phyloP scores from a whole-genome alignment of 2,113 vertebrate genomes.

The Speoplatyrhinus poulsoni region DNA sequence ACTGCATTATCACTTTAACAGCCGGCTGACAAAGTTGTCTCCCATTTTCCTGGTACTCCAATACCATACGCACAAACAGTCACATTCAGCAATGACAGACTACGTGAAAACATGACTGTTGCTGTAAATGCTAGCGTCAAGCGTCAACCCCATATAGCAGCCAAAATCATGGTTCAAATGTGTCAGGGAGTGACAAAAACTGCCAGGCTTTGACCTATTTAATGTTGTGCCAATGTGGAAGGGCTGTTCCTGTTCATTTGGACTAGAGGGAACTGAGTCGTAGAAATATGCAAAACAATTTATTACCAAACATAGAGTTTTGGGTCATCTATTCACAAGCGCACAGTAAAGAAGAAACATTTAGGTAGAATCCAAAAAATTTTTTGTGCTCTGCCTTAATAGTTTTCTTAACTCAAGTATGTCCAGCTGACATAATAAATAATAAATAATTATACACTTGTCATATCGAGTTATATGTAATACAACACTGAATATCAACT shows the following conservation, averaged over 20 bases:
- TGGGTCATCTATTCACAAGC: not conserved
- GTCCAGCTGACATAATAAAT: no score
- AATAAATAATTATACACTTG: no score
- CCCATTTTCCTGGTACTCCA: slow-evolving; percentile 47
- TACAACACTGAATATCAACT: no score
- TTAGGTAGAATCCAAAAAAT: no score
- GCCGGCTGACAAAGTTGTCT: slow-evolving; percentile 56
- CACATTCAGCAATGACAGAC: slow-evolving; percentile 11
- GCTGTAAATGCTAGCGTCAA: not conserved
- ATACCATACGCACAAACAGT: slow-evolving; percentile 13
- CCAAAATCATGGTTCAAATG: not conserved
- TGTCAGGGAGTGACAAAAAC: slow-evolving; percentile 10
- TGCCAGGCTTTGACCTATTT: slow-evolving; percentile 18
- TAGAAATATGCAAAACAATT: not conserved
- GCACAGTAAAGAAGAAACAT: no score
- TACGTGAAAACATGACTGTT: no score
- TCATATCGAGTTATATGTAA: no score
- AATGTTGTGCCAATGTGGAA: not conserved
- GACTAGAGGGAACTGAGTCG: not conserved
- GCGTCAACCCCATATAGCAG: not conserved
- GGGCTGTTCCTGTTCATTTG: not conserved
- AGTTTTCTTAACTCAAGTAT: no score
- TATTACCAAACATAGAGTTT: slow-evolving; percentile 4
- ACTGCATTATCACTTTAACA: slow-evolving; percentile 57
- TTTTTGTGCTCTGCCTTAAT: no score